Base-by-base conservation (phyloP, 2,113 vertebrate species). In the Ranitomeya imitator region DNA sequence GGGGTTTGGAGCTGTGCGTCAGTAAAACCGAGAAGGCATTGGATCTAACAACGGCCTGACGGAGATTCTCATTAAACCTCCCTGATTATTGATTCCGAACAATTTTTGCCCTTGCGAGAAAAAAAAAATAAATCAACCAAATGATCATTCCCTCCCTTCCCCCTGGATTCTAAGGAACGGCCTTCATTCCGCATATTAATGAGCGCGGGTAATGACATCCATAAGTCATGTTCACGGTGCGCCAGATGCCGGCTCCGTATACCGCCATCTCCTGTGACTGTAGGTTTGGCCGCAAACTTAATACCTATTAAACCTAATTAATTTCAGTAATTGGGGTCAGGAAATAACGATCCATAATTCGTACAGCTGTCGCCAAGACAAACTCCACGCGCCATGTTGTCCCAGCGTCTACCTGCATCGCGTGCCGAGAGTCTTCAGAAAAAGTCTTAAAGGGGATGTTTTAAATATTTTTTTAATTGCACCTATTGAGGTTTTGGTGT, bases 41-140 rank as follows among this genome's bases (percentile, higher is more conserved):
- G 37, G 37, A 45, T 45, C 37, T 45, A 45, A 45, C 37, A 5
- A 45, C 37, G 37, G 37, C 37, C 37, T 16, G 71, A 14, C 4
- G 7, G 69, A 73, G 13, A 71, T 13, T 73, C 69, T 0, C 14
- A 6, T 9, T 19, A 19, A 63, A 63, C 92, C 90, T 94, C 88
- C 57, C 9, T 88, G 19, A 26, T 84, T 71, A 2, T 9, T 12
- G 2, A 57, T 57, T 78, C 77, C 15, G 6, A 59, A n/a, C 23
- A 26, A 26, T 80, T 55, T 31, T 57, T 80, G 55, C 60, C 78
- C 54, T 59, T 80, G 54, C 31, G n/a, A 57, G 14, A 80, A 59
- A 6, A 23, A 31, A 26, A 80, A 13, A 26, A 76, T 45, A 4
- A 79, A 55, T 23, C 51, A 23, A 14, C 13, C 52, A 60, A 54